Conservation (phyloP, 2,797 vertebrate genomes). For the Pangasius djambal region DNA sequence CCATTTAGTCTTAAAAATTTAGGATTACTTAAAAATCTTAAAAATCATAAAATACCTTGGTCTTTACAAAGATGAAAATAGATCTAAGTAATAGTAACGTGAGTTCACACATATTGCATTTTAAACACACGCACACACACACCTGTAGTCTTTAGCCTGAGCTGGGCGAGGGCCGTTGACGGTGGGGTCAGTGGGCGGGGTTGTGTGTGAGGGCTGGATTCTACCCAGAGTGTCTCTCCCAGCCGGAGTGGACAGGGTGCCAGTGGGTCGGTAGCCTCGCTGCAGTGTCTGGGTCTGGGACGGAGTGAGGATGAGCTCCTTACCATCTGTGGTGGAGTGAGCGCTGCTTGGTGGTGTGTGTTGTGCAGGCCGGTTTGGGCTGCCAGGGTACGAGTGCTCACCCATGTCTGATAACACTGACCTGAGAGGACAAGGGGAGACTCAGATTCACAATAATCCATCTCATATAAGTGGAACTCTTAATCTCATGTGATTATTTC, state of each 20-base stretch:
- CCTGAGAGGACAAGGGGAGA: slow-evolving; percentile 62
- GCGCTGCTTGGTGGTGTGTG: slow-evolving; percentile 73
- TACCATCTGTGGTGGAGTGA: slow-evolving; percentile 73
- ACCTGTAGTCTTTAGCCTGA: slow-evolving; percentile 85
- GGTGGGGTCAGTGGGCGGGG: slow-evolving; percentile 74
- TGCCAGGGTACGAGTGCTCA: slow-evolving; percentile 85
- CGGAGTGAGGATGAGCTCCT: slow-evolving; percentile 78
- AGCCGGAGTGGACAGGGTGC: slow-evolving; percentile 46
- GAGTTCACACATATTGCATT: background rate
- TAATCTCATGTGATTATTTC: background rate
- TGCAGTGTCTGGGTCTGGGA: slow-evolving; percentile 81
- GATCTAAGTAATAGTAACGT: background rate
- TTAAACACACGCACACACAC: background rate
- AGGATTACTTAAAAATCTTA: background rate
- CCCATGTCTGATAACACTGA: slow-evolving; percentile 81
- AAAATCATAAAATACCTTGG: background rate
- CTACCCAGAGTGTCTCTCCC: slow-evolving; percentile 82
- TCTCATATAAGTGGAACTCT: background rate
- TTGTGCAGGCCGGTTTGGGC: slow-evolving; percentile 83
- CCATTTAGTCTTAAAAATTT: background rate
- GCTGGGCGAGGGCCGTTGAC: slow-evolving; percentile 87
- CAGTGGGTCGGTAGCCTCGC: slow-evolving; percentile 76
- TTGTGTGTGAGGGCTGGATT: slow-evolving; percentile 77
- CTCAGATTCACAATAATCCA: background rate
- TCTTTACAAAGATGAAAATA: background rate